Evolutionary conservation across 2,797 vertebrate genomes (phyloP).

Genomic region (Novumbra hubbsi): DNA sequence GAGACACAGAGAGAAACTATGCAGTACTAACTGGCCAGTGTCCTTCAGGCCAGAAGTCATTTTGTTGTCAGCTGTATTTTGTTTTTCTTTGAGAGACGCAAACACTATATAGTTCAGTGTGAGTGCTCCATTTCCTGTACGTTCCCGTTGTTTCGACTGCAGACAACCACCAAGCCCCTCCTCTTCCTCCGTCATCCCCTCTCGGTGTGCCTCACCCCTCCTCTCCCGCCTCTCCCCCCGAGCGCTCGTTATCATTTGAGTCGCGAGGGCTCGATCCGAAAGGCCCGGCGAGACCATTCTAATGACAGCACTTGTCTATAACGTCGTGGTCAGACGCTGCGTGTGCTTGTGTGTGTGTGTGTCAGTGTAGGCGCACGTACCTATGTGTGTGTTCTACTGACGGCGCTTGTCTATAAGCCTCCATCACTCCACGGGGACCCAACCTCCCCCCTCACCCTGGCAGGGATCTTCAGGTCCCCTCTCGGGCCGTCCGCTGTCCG

Average conservation of each 20-base stretch:
- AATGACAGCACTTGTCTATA: conserved; percentile 98
- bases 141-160: conserved; percentile 57
- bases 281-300: conserved; percentile 85
- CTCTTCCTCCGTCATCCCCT: not conserved
- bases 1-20: conserved; percentile 52
- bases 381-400: conserved; percentile 80
- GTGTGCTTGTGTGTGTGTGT: conserved; percentile 45
- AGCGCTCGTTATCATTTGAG: conserved; percentile 69
- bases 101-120: not conserved
- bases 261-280: not conserved
- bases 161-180: conserved; percentile 53
- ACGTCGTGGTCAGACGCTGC: conserved; percentile 75
- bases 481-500: conserved; percentile 58
- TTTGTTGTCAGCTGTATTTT: not conserved
- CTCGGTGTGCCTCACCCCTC: not conserved
- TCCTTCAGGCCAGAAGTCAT: conserved; percentile 48
- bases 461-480: conserved; percentile 89
- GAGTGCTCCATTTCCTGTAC: conserved; percentile 3
- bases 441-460: conserved; percentile 74
- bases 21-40: conserved; percentile 50
- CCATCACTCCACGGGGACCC: not conserved
- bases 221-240: conserved; percentile 27
- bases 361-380: conserved; percentile 42
- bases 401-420: conserved; percentile 93
- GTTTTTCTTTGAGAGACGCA: too few species aligned